Conservation (phyloP, 2,888 invertebrate species). For the Cartodere bifasciata region DNA sequence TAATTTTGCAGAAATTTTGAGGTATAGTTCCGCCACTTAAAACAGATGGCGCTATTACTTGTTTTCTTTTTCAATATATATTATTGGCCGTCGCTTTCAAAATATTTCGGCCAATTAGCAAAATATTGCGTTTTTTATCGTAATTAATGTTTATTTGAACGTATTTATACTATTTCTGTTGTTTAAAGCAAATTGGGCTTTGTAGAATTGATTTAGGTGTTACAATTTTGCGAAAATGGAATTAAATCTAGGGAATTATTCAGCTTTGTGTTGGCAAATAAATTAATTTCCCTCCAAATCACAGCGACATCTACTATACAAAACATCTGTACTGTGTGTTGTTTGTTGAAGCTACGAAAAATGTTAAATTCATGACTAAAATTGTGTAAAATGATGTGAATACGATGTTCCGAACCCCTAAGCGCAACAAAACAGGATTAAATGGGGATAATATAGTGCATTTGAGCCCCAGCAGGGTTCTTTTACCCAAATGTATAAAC, state of each 20-base stretch:
- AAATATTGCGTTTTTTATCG: no score
- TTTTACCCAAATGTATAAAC: slow-evolving; percentile 23
- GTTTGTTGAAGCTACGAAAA: slow-evolving; percentile 24
- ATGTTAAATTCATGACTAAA: slow-evolving; percentile 17
- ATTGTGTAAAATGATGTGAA: slow-evolving; percentile 21
- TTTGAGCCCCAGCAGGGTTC: slow-evolving; percentile 24
- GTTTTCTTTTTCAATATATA: no score
- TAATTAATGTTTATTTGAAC: no score
- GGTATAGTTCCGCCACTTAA: no score
- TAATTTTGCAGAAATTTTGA: no score
- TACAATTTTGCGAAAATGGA: no score
- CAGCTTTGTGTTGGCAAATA: slow-evolving; percentile 7
- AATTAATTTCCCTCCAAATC: slow-evolving; percentile 25
- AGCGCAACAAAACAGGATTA: slow-evolving; percentile 22
- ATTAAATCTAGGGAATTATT: background rate
- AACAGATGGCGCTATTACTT: no score
- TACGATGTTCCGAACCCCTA: slow-evolving; percentile 23
- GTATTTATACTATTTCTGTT: no score
- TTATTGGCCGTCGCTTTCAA: no score
- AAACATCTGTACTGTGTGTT: slow-evolving; percentile 21
- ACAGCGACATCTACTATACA: slow-evolving; percentile 21
- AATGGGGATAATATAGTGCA: slow-evolving; percentile 21
- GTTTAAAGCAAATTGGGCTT: no score
- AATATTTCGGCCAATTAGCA: no score
- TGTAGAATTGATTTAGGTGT: no score